A percentile compares a stretch with the other conserved stretches of the same genome.
phyloP scores from a whole-genome alignment of 2,888 invertebrate genomes.

The Watsonalla cultraria region DNA sequence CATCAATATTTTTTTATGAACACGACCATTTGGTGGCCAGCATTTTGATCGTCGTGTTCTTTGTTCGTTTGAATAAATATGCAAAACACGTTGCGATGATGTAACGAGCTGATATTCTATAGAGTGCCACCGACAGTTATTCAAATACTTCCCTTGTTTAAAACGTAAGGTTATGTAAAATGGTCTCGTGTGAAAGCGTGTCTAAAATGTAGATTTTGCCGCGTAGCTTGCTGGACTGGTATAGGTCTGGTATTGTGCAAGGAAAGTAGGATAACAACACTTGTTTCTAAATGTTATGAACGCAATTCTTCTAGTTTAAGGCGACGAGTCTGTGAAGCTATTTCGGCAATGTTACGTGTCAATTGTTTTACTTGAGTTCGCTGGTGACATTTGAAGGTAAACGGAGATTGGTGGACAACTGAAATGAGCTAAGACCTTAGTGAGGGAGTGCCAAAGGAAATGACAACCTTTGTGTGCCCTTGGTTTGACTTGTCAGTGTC shows the following conservation, averaged over 20 bases:
- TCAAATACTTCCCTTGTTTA: constrained; percentile 13
- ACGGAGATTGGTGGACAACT: too few relatives aligned
- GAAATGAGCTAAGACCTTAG: too few relatives aligned
- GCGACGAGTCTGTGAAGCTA: too few relatives aligned
- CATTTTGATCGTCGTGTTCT: neutral
- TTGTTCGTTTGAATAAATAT: neutral
- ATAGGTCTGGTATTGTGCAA: neutral
- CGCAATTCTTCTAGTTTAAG: too few relatives aligned
- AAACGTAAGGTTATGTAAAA: constrained; percentile 18
- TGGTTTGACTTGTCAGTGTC: too few relatives aligned
- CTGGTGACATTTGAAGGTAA: too few relatives aligned
- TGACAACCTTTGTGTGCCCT: too few relatives aligned
- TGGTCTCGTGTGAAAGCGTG: constrained; percentile 23
- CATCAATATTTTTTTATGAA: neutral
- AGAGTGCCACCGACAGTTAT: constrained; percentile 15
- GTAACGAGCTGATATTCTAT: constrained; percentile 1
- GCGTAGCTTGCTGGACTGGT: neutral
- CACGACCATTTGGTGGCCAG: neutral
- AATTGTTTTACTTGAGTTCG: too few relatives aligned
- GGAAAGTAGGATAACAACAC: neutral
- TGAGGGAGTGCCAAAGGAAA: too few relatives aligned
- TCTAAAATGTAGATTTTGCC: constrained; percentile 10
- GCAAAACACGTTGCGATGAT: constrained; percentile 8
- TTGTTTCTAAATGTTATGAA: neutral
- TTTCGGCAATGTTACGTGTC: too few relatives aligned